These are phyloP conservation scores for Pseudomyrmex dendroicus DNA, from an alignment of 1,140 invertebrate species.

Conservation along the genomic window DNA sequence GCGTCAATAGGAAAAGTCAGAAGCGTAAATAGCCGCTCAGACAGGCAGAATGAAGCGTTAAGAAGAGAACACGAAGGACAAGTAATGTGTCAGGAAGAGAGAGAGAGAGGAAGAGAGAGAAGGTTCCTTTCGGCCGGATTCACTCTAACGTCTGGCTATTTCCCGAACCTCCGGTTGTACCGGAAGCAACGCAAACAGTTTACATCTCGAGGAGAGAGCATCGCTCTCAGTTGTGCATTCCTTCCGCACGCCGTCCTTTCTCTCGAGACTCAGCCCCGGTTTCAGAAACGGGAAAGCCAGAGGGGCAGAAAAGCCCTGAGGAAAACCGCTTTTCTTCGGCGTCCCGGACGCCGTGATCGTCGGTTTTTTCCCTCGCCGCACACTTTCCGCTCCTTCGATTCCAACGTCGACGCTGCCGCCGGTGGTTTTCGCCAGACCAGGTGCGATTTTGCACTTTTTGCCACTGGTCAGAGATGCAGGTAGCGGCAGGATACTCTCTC, in stretches of 20 bases:
- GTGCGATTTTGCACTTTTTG: constrained; percentile 48
- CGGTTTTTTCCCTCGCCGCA: constrained; percentile 33
- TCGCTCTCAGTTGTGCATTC: constrained; percentile 34
- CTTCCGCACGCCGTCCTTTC: constrained; percentile 29
- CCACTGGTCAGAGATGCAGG: constrained; percentile 31
- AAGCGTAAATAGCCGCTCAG: constrained; percentile 34
- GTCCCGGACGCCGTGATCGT: constrained; percentile 32
- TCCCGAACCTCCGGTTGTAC: constrained; percentile 66
- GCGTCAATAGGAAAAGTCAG: constrained; percentile 8
- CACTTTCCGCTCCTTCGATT: constrained; percentile 53
- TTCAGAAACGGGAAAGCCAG: not conserved
- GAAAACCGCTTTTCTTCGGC: constrained; percentile 50
- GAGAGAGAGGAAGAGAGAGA: not conserved
- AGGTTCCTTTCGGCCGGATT: constrained; percentile 51
- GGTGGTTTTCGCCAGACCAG: constrained; percentile 43
- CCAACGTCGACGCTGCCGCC: constrained; percentile 1
- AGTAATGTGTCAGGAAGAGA: not conserved
- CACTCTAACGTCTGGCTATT: constrained; percentile 67
- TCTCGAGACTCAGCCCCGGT: not conserved
- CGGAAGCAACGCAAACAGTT: constrained; percentile 77
- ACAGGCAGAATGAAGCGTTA: constrained; percentile 24
- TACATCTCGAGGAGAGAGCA: constrained; percentile 68
- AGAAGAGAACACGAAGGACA: constrained; percentile 12
- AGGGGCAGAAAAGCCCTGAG: constrained; percentile 13
- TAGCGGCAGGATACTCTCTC: constrained; percentile 10